Evolutionary conservation across 2,888 invertebrate genomes (phyloP).

Genomic region (Shargacucullia verbasci): DNA sequence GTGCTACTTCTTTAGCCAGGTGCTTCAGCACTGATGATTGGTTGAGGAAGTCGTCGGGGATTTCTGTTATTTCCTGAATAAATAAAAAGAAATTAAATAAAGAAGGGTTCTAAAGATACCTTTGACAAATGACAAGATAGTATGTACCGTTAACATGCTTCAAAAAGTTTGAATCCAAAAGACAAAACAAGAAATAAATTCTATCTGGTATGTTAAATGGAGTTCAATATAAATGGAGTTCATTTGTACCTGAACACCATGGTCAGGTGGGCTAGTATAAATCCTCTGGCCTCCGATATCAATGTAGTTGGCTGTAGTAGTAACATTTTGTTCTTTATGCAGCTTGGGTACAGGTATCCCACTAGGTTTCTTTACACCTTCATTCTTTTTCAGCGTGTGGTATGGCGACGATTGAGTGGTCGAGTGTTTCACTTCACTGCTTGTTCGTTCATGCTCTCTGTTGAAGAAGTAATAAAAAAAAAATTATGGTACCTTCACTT

Average conservation of each 20-base stretch:
- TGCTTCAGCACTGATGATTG: constrained; percentile 95
- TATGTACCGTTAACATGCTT: too few species aligned
- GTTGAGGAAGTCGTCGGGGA: constrained; percentile 95
- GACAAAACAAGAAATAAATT: too few species aligned
- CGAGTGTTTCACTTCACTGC: constrained; percentile 84
- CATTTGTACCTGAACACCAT: constrained; percentile 83
- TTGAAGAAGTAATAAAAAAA: background rate
- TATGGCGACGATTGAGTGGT: constrained; percentile 83
- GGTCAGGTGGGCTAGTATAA: constrained; percentile 85
- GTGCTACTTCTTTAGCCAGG: constrained; percentile 93
- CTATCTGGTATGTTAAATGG: too few species aligned
- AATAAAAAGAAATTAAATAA: background rate
- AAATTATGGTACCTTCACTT: too few species aligned
- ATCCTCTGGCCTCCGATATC: constrained; percentile 86
- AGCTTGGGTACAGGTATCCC: constrained; percentile 84
- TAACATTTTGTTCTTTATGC: constrained; percentile 82
- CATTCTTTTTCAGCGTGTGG: constrained; percentile 82
- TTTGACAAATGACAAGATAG: too few species aligned
- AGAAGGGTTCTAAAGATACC: background rate
- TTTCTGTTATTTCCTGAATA: constrained; percentile 92
- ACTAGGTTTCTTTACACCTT: constrained; percentile 81
- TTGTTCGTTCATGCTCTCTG: constrained; percentile 86
- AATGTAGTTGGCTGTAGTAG: constrained; percentile 81
- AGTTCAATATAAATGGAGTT: background rate
- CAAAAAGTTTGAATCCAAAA: too few species aligned